phyloP scores from a whole-genome alignment of 2,797 vertebrate genomes.

The Sebastolobus altivelis region DNA sequence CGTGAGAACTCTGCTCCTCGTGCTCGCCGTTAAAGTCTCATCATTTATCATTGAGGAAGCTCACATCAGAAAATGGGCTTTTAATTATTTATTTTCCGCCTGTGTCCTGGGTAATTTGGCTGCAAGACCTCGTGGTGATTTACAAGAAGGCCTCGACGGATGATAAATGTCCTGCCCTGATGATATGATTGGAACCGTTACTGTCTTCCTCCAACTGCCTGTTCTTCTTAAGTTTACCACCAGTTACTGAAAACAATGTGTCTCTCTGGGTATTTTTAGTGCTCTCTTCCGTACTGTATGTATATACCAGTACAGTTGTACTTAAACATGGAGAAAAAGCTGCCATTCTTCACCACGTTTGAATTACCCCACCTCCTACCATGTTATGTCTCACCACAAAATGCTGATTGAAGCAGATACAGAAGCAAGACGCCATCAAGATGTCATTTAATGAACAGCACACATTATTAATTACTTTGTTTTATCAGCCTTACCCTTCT shows the following conservation, averaged over 20 bases:
- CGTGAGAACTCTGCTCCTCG: slow-evolving; percentile 24
- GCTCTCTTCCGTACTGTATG: neutral
- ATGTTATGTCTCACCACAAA: slow-evolving; percentile 2
- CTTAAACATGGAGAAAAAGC: neutral
- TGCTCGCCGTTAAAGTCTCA: slow-evolving; percentile 5
- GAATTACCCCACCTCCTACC: neutral
- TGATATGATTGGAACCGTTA: slow-evolving; percentile 49
- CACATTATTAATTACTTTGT: slow-evolving; percentile 4
- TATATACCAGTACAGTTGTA: neutral
- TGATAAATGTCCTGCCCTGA: slow-evolving; percentile 48
- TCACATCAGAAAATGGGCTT: slow-evolving; percentile 48
- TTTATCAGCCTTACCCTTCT: slow-evolving; percentile 3
- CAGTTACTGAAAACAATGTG: neutral
- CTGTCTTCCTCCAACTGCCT: slow-evolving; percentile 7
- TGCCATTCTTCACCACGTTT: neutral
- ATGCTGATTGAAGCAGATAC: neutral
- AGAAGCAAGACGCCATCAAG: neutral
- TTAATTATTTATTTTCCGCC: slow-evolving; percentile 71
- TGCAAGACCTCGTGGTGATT: slow-evolving; percentile 63
- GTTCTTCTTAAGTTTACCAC: slow-evolving; percentile 4
- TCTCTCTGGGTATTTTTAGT: neutral
- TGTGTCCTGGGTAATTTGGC: slow-evolving; percentile 62
- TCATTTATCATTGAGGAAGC: slow-evolving; percentile 61
- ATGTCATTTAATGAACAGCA: neutral
- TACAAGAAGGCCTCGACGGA: slow-evolving; percentile 50